Evolutionary conservation across 1,140 invertebrate genomes (phyloP), one percentile per base, ranked within the genome.

Genomic region (Bombus vancouverensis): DNA sequence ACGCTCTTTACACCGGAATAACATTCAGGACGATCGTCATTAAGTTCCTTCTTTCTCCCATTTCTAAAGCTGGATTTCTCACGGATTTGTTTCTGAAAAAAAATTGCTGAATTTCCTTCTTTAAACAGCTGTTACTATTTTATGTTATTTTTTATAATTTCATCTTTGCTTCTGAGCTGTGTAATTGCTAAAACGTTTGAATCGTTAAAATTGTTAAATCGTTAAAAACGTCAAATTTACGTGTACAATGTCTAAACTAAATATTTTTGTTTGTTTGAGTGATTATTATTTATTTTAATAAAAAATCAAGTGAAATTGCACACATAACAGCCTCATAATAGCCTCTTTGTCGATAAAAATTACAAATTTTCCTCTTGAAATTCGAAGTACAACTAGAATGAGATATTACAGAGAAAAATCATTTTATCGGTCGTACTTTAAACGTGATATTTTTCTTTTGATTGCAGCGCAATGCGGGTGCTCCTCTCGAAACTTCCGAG

Each of bases 401-500:
- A 42, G 15, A 72, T 53, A 53, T 53, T 22, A 15, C 18, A 37
- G 10, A 8, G 32, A 10, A 22, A 68, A 34, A 37, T 37, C 1
- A 1, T 37, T 47, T 22, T 68, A 37, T 37, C 66, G 10, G 3
- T 37, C 3, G 37, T 22, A 68, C 34, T 22, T 22, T 68, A 25
- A 68, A 65, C 39, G 53, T 12, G 28, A 53, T 81, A 32, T 85
- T 70, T 62, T 57, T 47, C 9, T 62, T 80, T 3, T 79, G 37
- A 73, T 90, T 90, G 86, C 95, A 99, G 98, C 96, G 98, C 98
- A 37, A 99, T 99, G 98, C 97, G 98, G 93, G 98, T 99, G 92
- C 96, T 99, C 90, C 95, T 99, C 88, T 97, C 97, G 53, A 99
- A 99, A 95, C 96, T 99, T 44, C 98, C 98, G 12, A 96, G 98